Conservation (phyloP, 30 jellyfish, hydroid and myxozoan genomes). For the Morbakka virulenta region DNA sequence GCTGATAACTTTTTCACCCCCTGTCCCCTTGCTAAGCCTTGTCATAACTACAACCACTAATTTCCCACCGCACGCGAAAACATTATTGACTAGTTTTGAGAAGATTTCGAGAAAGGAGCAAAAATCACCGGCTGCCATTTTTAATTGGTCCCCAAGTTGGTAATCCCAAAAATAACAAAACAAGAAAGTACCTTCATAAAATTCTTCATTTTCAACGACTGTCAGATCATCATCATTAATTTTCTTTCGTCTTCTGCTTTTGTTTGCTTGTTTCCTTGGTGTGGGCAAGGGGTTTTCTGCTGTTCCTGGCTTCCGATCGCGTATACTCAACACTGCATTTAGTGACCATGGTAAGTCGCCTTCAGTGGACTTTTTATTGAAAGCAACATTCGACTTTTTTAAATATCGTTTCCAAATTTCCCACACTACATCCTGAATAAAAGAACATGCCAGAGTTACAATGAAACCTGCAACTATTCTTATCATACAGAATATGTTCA, state of each 20-base stretch:
- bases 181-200: not conserved
- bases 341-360: not conserved
- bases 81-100: no score
- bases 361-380: not conserved
- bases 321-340: not conserved
- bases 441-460: not conserved
- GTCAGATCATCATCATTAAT: not conserved
- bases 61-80: no score
- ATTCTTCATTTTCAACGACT: not conserved
- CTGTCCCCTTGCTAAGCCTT: no score
- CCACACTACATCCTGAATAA: not conserved
- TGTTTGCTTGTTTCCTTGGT: not conserved
- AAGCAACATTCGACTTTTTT: not conserved
- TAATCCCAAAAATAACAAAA: no score
- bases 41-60: no score
- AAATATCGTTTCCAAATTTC: not conserved
- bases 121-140: no score
- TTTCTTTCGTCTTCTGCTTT: not conserved
- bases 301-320: not conserved
- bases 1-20: no score
- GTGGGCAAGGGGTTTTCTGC: not conserved
- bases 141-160: no score
- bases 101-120: no score
- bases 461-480: no score
- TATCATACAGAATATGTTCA: no score